phyloP scores from a whole-genome alignment of 2,888 invertebrate genomes.

The Sipha maydis region DNA sequence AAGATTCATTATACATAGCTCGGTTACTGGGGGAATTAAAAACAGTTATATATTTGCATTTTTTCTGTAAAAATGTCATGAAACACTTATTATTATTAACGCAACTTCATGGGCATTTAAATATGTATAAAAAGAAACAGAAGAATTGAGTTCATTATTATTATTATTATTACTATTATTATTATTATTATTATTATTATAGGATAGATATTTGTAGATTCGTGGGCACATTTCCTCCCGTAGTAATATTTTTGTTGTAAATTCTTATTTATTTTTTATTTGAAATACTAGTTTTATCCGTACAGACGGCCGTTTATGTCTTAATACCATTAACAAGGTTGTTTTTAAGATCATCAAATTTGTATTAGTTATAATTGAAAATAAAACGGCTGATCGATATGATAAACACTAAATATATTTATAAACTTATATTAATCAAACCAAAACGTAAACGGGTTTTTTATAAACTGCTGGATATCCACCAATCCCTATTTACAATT shows the following conservation, averaged over 20 bases:
- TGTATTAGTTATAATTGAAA: conserved; percentile 36
- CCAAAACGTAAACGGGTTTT: conserved; percentile 31
- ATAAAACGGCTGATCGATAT: conserved; percentile 60
- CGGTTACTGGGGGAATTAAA: conserved; percentile 53
- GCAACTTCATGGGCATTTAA: conserved; percentile 60
- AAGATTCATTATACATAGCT: conserved; percentile 54
- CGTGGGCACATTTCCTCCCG: conserved; percentile 41
- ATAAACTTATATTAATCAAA: conserved; percentile 40
- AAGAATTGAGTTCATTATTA: conserved; percentile 37
- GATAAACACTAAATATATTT: conserved; percentile 6
- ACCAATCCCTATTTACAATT: conserved; percentile 37
- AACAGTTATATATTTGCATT: conserved; percentile 27
- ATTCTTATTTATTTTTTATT: conserved; percentile 44
- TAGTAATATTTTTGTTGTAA: conserved; percentile 41
- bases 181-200: conserved; percentile 43
- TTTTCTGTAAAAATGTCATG: conserved; percentile 47
- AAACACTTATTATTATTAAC: conserved; percentile 51
- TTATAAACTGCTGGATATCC: conserved; percentile 36
- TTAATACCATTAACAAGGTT: conserved; percentile 29
- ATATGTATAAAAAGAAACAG: conserved; percentile 35
- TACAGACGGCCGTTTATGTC: conserved; percentile 34
- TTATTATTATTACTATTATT: conserved; percentile 39
- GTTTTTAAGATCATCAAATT: conserved; percentile 26
- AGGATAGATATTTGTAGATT: conserved; percentile 50
- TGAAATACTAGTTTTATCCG: conserved; percentile 33